These are phyloP conservation scores for Pluvianellus socialis DNA, from an alignment of 2,113 vertebrate species.

Conservation along the genomic window DNA sequence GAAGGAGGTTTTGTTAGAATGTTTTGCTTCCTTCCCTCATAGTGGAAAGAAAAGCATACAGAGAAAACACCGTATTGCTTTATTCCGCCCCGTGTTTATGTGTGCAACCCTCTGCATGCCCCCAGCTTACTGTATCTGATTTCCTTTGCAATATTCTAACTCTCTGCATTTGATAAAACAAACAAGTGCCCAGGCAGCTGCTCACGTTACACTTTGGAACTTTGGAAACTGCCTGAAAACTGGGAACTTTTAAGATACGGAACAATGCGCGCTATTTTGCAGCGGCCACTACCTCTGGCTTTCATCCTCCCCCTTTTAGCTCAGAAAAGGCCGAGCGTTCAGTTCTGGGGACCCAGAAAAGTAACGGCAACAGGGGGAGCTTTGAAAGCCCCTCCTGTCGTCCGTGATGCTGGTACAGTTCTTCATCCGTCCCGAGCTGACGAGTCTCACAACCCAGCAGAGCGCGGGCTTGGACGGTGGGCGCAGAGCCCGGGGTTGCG, in stretches of 20 bases:
- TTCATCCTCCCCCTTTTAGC: background rate
- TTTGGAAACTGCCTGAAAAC: constrained; percentile 35
- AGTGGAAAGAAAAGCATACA: constrained; percentile 28
- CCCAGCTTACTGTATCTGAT: background rate
- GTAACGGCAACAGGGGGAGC: background rate
- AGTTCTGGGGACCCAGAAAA: background rate
- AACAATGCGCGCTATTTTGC: background rate
- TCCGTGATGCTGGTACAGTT: background rate
- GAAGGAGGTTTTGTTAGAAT: constrained; percentile 25
- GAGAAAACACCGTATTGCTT: background rate
- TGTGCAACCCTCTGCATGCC: background rate
- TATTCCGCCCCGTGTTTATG: background rate
- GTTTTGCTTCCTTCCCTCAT: constrained; percentile 32
- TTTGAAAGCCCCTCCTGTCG: background rate
- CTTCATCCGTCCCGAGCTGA: background rate
- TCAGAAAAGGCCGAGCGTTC: background rate
- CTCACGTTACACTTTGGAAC: constrained; percentile 14
- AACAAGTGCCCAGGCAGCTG: constrained; percentile 36
- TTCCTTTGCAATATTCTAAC: constrained; percentile 31
- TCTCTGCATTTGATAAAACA: constrained; percentile 36
- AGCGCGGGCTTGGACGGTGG: background rate
- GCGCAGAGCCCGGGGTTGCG: background rate
- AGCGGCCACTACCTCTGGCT: background rate
- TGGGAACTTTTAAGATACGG: background rate
- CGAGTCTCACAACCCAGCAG: background rate